Evolutionary conservation across 2,797 vertebrate genomes (phyloP).

Genomic region (Periparus ater): DNA sequence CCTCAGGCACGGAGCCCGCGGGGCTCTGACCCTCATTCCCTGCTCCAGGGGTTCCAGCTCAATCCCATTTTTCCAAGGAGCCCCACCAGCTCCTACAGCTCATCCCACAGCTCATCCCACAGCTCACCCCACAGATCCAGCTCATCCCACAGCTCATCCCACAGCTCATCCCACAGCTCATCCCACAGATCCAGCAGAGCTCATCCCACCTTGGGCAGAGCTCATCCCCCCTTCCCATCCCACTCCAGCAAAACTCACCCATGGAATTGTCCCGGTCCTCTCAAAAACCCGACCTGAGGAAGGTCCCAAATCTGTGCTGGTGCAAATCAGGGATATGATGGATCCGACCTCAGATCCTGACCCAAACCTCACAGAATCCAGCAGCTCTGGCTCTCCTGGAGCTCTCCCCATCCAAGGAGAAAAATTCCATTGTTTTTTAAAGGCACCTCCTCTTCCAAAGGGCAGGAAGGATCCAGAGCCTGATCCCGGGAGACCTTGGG

Average conservation of each 20-base stretch:
- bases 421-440: background rate
- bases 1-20: fast-evolving
- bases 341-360: background rate
- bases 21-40: background rate
- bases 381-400: background rate
- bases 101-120: background rate
- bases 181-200: no score
- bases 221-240: background rate
- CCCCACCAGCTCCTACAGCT: fast-evolving
- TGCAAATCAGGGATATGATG: background rate
- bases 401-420: background rate
- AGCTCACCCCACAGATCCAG: background rate
- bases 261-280: no score
- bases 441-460: background rate
- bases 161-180: background rate
- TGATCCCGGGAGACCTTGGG: background rate
- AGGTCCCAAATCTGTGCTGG: background rate
- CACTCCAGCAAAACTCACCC: no score
- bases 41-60: background rate
- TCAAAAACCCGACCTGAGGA: background rate
- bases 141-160: background rate
- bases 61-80: background rate
- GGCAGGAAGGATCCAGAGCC: background rate
- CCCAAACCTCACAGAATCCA: background rate
- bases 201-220: no score